Base-by-base conservation (phyloP, 1,140 invertebrate species). In the Zaprionus nigranus region DNA sequence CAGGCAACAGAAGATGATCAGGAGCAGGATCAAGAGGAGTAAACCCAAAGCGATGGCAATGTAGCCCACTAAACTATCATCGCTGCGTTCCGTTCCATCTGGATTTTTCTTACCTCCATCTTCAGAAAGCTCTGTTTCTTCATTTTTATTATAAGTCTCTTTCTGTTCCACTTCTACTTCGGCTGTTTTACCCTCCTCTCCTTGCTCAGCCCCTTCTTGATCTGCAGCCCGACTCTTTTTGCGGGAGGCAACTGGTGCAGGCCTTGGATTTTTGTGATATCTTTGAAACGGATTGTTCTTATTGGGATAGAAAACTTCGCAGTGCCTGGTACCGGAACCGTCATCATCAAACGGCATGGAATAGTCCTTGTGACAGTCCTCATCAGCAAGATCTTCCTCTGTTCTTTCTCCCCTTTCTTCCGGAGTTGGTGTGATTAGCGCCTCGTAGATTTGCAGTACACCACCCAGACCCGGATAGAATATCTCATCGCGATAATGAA, bases 381-480 rank as follows among this genome's bases (percentile, higher is more conserved):
- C 46, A 6, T 24, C 46, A 0, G 17, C 9, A 24, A 51, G 20
- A 12, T 51, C 46, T 24, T 20, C 20, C 1, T 51, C 17, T 2
- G 43, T n/a, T 49, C 17, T 22, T 5, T 13, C 11, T 12, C 6
- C 20, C 12, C 1, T 34, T 2, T 59, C 26, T 13, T 58, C 15
- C 1, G n/a, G 17, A 7, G 12, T 3, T 20, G 9, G 1, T 24
- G 12, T 12, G 36, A 6, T 26, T 1, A 92, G 49, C 13, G 67
- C 58, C 53, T 90, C 82, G 12, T 82, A 75, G 28, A 93, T 74
- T 56, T 86, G 78, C 38, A 93, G 49, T 0, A 92, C 65, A 1
- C 84, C 92, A 0, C 90, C 92, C 38, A 93, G 63, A 0, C 91
- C 92, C 5, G 92, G 92, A 80, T 93, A 93, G 65, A 93, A 90